Evolutionary conservation across 2,797 vertebrate species (phyloP).

Genomic region (Schizopygopsis pylzovi): DNA sequence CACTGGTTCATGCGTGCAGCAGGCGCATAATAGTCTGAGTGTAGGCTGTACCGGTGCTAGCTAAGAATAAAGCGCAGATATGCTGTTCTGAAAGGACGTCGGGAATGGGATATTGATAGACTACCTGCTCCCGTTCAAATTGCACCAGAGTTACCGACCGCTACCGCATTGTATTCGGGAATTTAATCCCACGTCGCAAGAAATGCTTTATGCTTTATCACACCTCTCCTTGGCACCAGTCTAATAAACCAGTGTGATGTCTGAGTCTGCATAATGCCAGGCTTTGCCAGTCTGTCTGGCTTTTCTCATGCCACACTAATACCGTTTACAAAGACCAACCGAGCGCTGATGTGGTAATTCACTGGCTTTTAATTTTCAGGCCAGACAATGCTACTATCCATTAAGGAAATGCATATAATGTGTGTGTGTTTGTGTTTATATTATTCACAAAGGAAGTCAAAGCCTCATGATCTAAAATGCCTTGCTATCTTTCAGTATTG

Average conservation of each 20-base stretch:
- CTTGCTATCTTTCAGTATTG: constrained; percentile 12
- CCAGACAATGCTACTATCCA: constrained; percentile 31
- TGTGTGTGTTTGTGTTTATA: background rate
- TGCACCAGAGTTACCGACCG: too few relatives aligned
- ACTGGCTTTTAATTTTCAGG: constrained; percentile 20
- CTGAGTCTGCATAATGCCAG: constrained; percentile 35
- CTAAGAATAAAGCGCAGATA: too few relatives aligned
- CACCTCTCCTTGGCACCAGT: constrained; percentile 40
- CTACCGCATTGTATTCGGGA: too few relatives aligned
- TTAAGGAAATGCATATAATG: constrained; percentile 1
- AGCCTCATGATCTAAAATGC: constrained; percentile 14
- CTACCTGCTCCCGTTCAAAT: too few relatives aligned
- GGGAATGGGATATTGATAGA: too few relatives aligned
- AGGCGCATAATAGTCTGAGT: too few relatives aligned
- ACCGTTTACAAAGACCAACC: constrained; percentile 36
- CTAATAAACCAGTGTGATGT: constrained; percentile 50
- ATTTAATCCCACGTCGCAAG: too few relatives aligned
- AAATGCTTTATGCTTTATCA: constrained; percentile 11
- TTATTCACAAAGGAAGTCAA: constrained; percentile 7
- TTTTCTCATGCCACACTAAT: constrained; percentile 34
- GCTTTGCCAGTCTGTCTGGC: constrained; percentile 31
- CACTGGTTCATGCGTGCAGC: too few relatives aligned
- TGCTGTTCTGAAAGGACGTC: too few relatives aligned
- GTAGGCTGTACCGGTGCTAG: too few relatives aligned
- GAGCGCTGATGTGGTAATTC: constrained; percentile 13